A percentile compares a stretch with the other conserved stretches of the same genome.
These are phyloP conservation scores for Leucophora obtusa DNA, from an alignment of 2,888 invertebrate species.

Conservation along the genomic window DNA sequence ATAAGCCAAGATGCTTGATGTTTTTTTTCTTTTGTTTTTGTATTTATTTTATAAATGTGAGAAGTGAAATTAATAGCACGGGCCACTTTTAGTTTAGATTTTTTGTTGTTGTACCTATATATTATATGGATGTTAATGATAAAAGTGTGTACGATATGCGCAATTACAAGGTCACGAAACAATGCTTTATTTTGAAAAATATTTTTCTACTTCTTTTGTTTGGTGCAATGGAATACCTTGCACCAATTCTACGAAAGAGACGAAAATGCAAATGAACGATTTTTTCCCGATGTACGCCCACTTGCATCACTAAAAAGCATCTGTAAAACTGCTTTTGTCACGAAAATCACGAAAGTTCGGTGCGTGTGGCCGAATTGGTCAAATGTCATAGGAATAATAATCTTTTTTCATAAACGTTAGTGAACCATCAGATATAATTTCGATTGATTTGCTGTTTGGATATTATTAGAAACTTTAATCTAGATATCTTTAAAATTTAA, in stretches of 20 bases:
- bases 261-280: slow-evolving; percentile 16
- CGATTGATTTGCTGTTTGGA: slow-evolving; percentile 19
- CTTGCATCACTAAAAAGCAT: slow-evolving; percentile 43
- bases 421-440: slow-evolving; percentile 20
- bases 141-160: slow-evolving; percentile 37
- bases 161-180: slow-evolving; percentile 60
- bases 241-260: slow-evolving; percentile 14
- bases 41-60: slow-evolving; percentile 20
- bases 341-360: slow-evolving; percentile 20
- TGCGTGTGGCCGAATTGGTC: slow-evolving; percentile 58
- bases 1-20: slow-evolving; percentile 2
- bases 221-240: slow-evolving; percentile 13
- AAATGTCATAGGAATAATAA: slow-evolving; percentile 29
- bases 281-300: slow-evolving; percentile 50
- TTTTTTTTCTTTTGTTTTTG: background rate
- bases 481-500: slow-evolving; percentile 41
- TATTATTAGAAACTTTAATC: slow-evolving; percentile 28
- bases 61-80: slow-evolving; percentile 32
- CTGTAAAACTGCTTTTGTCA: background rate
- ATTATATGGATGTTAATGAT: background rate
- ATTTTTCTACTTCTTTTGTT: slow-evolving; percentile 2
- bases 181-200: slow-evolving; percentile 21
- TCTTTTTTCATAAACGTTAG: slow-evolving; percentile 5
- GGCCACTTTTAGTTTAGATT: slow-evolving; percentile 27
- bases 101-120: background rate